Conservation (phyloP, 2,888 invertebrate genomes). For the Pseudococcus jackbeardsleyi region DNA sequence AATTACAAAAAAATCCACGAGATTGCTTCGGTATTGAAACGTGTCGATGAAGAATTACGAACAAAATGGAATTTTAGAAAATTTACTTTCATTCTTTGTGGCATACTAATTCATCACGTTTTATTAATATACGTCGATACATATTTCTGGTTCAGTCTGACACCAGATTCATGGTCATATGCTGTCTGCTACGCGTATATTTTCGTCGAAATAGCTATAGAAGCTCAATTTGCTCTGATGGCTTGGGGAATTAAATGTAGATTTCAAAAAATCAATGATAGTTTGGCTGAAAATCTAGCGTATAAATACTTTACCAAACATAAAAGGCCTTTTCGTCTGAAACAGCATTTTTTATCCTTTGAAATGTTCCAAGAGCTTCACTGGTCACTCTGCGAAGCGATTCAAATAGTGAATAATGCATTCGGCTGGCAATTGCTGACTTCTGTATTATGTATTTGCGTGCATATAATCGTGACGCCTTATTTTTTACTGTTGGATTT, state of each 20-base stretch:
- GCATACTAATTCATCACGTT: slow-evolving; percentile 56
- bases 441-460: slow-evolving; percentile 66
- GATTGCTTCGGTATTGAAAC: background rate
- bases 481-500: slow-evolving; percentile 67
- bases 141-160: slow-evolving; percentile 62
- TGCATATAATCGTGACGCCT: slow-evolving; percentile 67
- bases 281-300: background rate
- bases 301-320: background rate
- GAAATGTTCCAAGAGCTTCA: slow-evolving; percentile 65
- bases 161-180: slow-evolving; percentile 64
- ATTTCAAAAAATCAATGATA: slow-evolving; percentile 62
- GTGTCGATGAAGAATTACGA: slow-evolving; percentile 41
- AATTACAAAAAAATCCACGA: slow-evolving; percentile 46
- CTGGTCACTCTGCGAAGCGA: slow-evolving; percentile 65
- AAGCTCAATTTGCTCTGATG: slow-evolving; percentile 65
- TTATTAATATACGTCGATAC: slow-evolving; percentile 61
- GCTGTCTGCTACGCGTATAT: slow-evolving; percentile 63
- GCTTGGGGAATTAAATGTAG: slow-evolving; percentile 63
- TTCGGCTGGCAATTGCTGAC: slow-evolving; percentile 67
- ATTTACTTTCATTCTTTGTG: slow-evolving; percentile 53
- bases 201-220: slow-evolving; percentile 62
- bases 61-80: background rate
- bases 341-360: slow-evolving; percentile 49
- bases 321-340: background rate
- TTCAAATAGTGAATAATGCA: slow-evolving; percentile 66